Evolutionary conservation across 2,888 invertebrate genomes (phyloP).

Genomic region (Morpho deidamia): DNA sequence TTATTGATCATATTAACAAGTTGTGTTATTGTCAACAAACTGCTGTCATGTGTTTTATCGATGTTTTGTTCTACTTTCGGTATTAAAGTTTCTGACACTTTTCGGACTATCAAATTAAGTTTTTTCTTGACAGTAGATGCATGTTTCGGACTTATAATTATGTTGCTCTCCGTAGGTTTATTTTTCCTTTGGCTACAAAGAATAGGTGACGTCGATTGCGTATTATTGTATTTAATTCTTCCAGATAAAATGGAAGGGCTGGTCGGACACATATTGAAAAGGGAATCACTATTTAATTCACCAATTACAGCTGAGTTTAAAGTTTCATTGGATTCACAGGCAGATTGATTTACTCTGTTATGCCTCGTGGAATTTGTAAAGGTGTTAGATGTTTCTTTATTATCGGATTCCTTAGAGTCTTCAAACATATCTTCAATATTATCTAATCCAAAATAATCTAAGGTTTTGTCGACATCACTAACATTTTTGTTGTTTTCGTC

Average conservation of each 20-base stretch:
- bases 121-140: slow-evolving; percentile 25
- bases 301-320: background rate
- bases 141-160: slow-evolving; percentile 37
- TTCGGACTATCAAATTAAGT: background rate
- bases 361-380: background rate
- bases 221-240: slow-evolving; percentile 26
- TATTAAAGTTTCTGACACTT: background rate
- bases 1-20: slow-evolving; percentile 65
- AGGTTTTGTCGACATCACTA: slow-evolving; percentile 36
- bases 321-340: background rate
- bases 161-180: slow-evolving; percentile 39
- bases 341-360: background rate
- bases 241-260: slow-evolving; percentile 67
- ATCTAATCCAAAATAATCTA: slow-evolving; percentile 62
- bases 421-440: slow-evolving; percentile 71
- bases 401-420: slow-evolving; percentile 39
- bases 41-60: slow-evolving; percentile 46
- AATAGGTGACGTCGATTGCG: slow-evolving; percentile 51
- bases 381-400: background rate
- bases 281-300: slow-evolving; percentile 5
- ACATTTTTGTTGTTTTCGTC: slow-evolving; percentile 22
- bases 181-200: slow-evolving; percentile 52
- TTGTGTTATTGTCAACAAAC: slow-evolving; percentile 68
- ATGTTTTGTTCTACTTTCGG: slow-evolving; percentile 6
- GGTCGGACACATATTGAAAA: slow-evolving; percentile 23